A percentile compares a stretch with the other conserved stretches of the same genome.
These are phyloP conservation scores for Hippocampus mohnikei DNA, from an alignment of 2,113 vertebrate genomes.

Conservation along the genomic window DNA sequence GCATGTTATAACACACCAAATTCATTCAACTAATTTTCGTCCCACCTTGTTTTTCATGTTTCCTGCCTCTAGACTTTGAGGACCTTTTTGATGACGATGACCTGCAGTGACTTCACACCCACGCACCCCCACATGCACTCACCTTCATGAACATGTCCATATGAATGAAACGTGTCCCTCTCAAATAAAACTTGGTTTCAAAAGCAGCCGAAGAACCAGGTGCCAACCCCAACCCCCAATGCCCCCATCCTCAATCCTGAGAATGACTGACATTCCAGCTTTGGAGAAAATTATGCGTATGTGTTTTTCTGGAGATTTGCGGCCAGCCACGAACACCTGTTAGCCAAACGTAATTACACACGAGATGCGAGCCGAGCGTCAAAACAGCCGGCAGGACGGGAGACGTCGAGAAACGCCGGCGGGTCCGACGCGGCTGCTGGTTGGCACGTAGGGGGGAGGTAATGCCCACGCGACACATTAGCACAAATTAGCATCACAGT, in stretches of 20 bases:
- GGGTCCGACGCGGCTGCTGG: not conserved
- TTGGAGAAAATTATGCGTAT: slow-evolving; percentile 65
- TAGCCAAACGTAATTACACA: slow-evolving; percentile 70
- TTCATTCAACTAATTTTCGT: not conserved
- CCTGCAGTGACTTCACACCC: slow-evolving; percentile 74
- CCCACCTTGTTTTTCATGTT: not conserved
- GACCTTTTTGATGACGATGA: slow-evolving; percentile 89
- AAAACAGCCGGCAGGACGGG: slow-evolving; percentile 37
- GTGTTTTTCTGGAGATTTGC: slow-evolving; percentile 67
- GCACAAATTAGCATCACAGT: not conserved
- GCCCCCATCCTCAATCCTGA: slow-evolving; percentile 32
- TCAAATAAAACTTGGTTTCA: slow-evolving; percentile 1
- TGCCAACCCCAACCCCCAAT: slow-evolving; percentile 24
- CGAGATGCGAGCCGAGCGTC: slow-evolving; percentile 33
- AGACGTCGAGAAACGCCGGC: slow-evolving; percentile 18
- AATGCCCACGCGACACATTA: too few relatives aligned
- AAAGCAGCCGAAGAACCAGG: slow-evolving; percentile 45
- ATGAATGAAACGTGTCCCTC: slow-evolving; percentile 8
- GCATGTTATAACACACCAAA: not conserved
- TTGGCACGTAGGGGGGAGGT: not conserved
- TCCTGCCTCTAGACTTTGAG: slow-evolving; percentile 79
- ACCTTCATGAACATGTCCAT: slow-evolving; percentile 23
- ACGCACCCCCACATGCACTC: not conserved
- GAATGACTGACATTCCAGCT: slow-evolving; percentile 61
- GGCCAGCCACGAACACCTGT: slow-evolving; percentile 68